Percentiles rank a stretch among this genome's conserved stretches.
Conservation (phyloP, 2,888 invertebrate genomes). For the Spodoptera littoralis region DNA sequence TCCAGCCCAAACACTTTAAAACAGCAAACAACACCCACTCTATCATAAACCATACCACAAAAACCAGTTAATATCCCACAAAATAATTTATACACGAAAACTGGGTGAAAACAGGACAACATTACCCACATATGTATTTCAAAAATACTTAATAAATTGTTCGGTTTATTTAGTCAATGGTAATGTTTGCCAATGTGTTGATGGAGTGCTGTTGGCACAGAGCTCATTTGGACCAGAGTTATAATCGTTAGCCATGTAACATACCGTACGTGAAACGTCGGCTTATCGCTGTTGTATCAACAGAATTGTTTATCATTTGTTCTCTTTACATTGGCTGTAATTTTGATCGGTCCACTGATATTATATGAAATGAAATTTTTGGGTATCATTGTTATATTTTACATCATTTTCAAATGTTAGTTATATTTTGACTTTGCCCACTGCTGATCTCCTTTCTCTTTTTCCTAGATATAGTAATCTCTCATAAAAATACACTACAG, state of each 20-base stretch:
- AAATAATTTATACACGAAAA: conserved; percentile 16
- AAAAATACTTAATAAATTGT: conserved; percentile 55
- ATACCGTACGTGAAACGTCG: conserved; percentile 46
- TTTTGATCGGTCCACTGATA: conserved; percentile 26
- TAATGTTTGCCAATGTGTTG: conserved; percentile 59
- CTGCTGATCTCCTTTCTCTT: too few relatives aligned
- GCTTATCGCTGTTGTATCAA: conserved; percentile 57
- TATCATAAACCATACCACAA: conserved; percentile 3
- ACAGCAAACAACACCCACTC: too few relatives aligned
- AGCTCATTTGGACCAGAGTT: conserved; percentile 57
- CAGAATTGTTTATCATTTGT: conserved; percentile 55
- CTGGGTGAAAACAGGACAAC: conserved; percentile 26
- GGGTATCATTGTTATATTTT: neutral
- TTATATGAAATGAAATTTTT: conserved; percentile 9
- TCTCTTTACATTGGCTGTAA: conserved; percentile 33
- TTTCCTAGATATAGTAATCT: too few relatives aligned
- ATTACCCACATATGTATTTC: conserved; percentile 36
- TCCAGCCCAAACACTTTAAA: too few relatives aligned
- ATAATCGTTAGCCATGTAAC: conserved; percentile 57
- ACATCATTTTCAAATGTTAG: too few relatives aligned
- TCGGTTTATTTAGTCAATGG: conserved; percentile 54
- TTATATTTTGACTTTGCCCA: too few relatives aligned
- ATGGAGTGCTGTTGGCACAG: conserved; percentile 58
- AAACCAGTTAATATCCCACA: conserved; percentile 5
- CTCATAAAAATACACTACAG: too few relatives aligned